Percentiles rank a stretch among this genome's conserved stretches.
phyloP scores from a whole-genome alignment of 2,113 vertebrate genomes.

The Epinephelus cyanopodus region DNA sequence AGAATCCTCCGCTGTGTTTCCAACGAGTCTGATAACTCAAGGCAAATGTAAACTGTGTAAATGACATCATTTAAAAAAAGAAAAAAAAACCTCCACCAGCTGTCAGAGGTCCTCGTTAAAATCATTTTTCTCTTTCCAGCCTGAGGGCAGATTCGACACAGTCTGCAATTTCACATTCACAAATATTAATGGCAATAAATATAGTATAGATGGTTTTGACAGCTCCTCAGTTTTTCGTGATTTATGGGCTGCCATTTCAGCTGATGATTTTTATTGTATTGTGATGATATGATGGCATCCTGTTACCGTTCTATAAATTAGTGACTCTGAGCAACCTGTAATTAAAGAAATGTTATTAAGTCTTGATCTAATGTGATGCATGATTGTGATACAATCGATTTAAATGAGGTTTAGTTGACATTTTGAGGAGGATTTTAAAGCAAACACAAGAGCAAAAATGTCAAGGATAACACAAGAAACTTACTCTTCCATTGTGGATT shows the following conservation, averaged over 20 bases:
- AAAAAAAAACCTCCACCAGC: slow-evolving; percentile 20
- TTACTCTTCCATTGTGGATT: neutral
- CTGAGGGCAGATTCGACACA: slow-evolving; percentile 50
- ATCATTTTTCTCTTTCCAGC: slow-evolving; percentile 45
- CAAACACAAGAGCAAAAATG: neutral
- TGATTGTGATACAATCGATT: neutral
- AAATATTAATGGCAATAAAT: slow-evolving; percentile 52
- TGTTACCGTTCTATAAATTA: neutral
- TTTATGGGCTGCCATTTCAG: slow-evolving; percentile 8
- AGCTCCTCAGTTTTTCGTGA: slow-evolving; percentile 19
- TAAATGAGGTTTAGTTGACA: neutral
- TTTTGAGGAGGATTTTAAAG: neutral
- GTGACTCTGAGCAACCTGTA: neutral
- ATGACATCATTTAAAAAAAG: slow-evolving; percentile 52
- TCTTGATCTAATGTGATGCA: neutral
- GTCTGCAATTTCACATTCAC: slow-evolving; percentile 39
- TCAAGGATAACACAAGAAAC: neutral
- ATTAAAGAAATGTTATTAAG: neutral
- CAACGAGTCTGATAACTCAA: slow-evolving; percentile 46
- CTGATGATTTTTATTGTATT: slow-evolving; percentile 12
- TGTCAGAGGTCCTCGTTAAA: slow-evolving; percentile 65
- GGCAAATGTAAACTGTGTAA: slow-evolving; percentile 53
- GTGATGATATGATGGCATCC: neutral
- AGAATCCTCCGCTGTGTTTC: neutral
- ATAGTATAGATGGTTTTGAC: slow-evolving; percentile 21